phyloP scores from a whole-genome alignment of 1,140 invertebrate species.

The Diachasma alloeum region DNA sequence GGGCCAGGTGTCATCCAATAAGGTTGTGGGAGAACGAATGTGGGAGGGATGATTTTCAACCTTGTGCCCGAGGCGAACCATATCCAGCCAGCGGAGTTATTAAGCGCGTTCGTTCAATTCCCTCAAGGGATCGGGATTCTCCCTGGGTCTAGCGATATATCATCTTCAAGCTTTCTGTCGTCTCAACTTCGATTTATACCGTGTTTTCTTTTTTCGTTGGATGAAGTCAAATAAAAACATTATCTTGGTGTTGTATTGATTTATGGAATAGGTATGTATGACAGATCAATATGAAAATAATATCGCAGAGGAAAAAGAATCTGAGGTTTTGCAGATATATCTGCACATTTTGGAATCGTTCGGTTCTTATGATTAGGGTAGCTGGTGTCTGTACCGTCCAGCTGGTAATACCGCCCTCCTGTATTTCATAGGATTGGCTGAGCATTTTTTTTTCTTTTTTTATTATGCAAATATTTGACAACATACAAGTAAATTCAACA shows the following conservation, averaged over 20 bases:
- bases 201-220: neutral
- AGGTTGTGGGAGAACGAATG: neutral
- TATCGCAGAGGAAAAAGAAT: neutral
- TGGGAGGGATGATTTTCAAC: slow-evolving; percentile 1
- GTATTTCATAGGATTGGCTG: too few relatives aligned
- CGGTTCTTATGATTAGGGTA: too few relatives aligned
- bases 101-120: slow-evolving; percentile 49
- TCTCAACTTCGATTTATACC: neutral
- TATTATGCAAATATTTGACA: too few relatives aligned
- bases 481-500: too few relatives aligned
- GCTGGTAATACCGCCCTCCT: too few relatives aligned
- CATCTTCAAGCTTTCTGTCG: neutral
- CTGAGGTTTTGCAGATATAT: too few relatives aligned
- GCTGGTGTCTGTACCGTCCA: too few relatives aligned
- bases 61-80: neutral
- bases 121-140: slow-evolving; percentile 38
- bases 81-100: slow-evolving; percentile 40
- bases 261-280: neutral
- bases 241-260: neutral
- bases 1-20: neutral
- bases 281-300: neutral
- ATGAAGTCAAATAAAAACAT: neutral
- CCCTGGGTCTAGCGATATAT: slow-evolving; percentile 1
- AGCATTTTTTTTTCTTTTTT: too few relatives aligned
- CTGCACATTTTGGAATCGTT: too few relatives aligned